phyloP scores from a whole-genome alignment of 2,113 vertebrate genomes.

The Psilopsiagon aymara region DNA sequence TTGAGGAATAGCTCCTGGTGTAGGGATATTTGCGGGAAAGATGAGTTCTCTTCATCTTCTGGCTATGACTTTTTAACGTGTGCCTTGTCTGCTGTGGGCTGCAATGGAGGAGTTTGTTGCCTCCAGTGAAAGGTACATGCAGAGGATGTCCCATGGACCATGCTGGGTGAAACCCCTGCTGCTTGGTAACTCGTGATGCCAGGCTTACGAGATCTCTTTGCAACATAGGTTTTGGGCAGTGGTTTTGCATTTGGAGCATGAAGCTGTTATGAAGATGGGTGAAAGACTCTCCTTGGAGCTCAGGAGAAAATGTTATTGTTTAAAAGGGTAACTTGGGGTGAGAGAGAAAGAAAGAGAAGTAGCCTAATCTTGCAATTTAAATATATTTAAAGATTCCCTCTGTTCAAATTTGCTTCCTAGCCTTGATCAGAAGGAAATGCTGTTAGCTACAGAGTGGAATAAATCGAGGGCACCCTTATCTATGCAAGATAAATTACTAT shows the following conservation, averaged over 20 bases:
- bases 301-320: slow-evolving; percentile 14
- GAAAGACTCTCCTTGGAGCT: slow-evolving; percentile 24
- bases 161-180: not conserved
- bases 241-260: not conserved
- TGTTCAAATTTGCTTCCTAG: slow-evolving; percentile 51
- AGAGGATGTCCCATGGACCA: not conserved
- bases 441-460: slow-evolving; percentile 66
- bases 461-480: slow-evolving; percentile 75
- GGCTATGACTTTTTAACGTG: rapidly evolving
- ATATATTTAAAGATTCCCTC: slow-evolving; percentile 51
- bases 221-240: not conserved
- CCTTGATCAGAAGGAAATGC: slow-evolving; percentile 68
- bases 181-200: not conserved
- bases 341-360: slow-evolving; percentile 24
- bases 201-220: not conserved
- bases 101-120: not conserved
- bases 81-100: not conserved
- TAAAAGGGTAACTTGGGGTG: slow-evolving; percentile 38
- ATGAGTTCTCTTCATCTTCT: not conserved
- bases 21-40: not conserved
- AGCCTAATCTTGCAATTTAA: slow-evolving; percentile 57
- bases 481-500: slow-evolving; percentile 76
- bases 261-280: not conserved
- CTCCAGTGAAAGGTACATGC: not conserved
- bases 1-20: not conserved